These are phyloP conservation scores for Craniophora ligustri DNA, from an alignment of 2,888 invertebrate genomes.

Conservation along the genomic window DNA sequence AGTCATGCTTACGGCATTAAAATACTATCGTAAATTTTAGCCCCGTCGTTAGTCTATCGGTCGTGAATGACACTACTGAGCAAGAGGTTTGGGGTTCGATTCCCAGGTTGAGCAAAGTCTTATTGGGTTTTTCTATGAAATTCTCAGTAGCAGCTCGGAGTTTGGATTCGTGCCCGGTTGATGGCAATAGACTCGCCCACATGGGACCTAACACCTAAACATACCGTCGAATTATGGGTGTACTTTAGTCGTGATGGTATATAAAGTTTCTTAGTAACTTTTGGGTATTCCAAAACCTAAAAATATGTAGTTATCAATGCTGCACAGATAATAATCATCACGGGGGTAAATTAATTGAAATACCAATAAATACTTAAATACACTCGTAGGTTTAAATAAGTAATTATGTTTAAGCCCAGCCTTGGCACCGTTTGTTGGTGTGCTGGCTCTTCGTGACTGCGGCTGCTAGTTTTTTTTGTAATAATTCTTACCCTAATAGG, in stretches of 20 bases:
- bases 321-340: conserved; percentile 40
- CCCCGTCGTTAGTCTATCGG: background rate
- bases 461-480: conserved; percentile 38
- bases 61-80: background rate
- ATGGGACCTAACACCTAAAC: too few relatives aligned
- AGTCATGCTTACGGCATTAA: too few relatives aligned
- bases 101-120: background rate
- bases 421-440: conserved; percentile 50
- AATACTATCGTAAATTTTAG: too few relatives aligned
- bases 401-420: conserved; percentile 53
- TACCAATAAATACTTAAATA: conserved; percentile 50
- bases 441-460: conserved; percentile 52
- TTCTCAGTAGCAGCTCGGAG: too few relatives aligned
- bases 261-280: too few relatives aligned
- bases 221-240: too few relatives aligned
- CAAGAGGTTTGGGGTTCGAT: too few relatives aligned
- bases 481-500: conserved; percentile 20
- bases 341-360: conserved; percentile 53
- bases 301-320: conserved; percentile 7
- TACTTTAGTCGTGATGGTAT: too few relatives aligned
- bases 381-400: conserved; percentile 47
- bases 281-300: background rate
- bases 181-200: too few relatives aligned
- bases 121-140: too few relatives aligned
- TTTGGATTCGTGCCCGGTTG: too few relatives aligned